phyloP scores from a whole-genome alignment of 2,797 vertebrate species.

The Heterohyrax brucei region DNA sequence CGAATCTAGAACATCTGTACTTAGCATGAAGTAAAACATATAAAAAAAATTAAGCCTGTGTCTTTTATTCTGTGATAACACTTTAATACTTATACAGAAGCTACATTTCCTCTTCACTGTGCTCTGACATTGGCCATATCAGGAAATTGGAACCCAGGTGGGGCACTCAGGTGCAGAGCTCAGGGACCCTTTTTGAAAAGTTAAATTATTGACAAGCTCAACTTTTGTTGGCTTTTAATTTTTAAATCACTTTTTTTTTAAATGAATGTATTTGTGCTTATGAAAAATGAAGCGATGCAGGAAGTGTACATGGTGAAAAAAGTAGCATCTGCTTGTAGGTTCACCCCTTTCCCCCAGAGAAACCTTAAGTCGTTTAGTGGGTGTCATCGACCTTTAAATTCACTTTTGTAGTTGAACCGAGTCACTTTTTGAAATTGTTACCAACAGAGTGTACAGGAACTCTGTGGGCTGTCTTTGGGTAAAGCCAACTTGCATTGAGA shows the following conservation, averaged over 20 bases:
- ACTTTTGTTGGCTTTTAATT: slow-evolving; percentile 22
- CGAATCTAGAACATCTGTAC: not conserved
- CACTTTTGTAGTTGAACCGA: not conserved
- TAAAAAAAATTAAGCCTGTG: not conserved
- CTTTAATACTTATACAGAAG: not conserved
- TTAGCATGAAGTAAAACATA: slow-evolving; percentile 2
- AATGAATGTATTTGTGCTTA: not conserved
- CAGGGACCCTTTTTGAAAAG: slow-evolving; percentile 35
- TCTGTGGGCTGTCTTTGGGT: not conserved
- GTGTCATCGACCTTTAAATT: not conserved
- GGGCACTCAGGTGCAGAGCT: not conserved
- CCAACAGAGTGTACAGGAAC: slow-evolving; percentile 4
- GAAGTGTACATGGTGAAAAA: not conserved
- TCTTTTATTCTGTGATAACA: not conserved
- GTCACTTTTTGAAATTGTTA: not conserved
- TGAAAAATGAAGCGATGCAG: not conserved
- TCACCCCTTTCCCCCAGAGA: not conserved
- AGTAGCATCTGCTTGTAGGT: not conserved
- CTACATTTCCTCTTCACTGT: not conserved
- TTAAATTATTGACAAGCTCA: slow-evolving; percentile 56
- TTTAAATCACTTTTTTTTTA: slow-evolving; percentile 41
- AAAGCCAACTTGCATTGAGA: slow-evolving; percentile 50
- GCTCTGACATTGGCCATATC: not conserved
- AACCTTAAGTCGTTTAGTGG: not conserved
- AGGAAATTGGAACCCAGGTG: not conserved